These are phyloP conservation scores for Acanthaster planci DNA, from an alignment of 35 echinoderm and acorn worm species.

Conservation along the genomic window DNA sequence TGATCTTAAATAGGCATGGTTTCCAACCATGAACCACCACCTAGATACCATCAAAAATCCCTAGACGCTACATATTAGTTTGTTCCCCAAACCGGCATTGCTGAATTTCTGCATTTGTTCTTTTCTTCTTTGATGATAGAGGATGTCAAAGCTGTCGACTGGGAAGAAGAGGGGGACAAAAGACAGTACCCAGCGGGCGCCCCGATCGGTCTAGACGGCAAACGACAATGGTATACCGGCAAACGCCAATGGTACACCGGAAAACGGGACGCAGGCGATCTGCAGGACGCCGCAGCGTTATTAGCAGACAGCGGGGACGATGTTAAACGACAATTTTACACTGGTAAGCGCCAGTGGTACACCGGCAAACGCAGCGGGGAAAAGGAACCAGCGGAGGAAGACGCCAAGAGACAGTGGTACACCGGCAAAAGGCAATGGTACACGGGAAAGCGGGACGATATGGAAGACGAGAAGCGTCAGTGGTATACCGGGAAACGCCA, in stretches of 20 bases:
- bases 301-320: constrained; percentile 20
- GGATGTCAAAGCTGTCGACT: background rate
- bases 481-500: constrained; percentile 21
- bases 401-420: constrained; percentile 23
- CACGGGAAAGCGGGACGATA: constrained; percentile 2
- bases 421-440: constrained; percentile 24
- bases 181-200: constrained; percentile 4
- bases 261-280: constrained; percentile 2
- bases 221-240: constrained; percentile 7
- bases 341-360: constrained; percentile 13
- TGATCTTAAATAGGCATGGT: no score
- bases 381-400: background rate
- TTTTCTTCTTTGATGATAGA: background rate
- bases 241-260: constrained; percentile 9
- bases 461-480: background rate
- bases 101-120: background rate
- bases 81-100: no score
- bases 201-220: constrained; percentile 8
- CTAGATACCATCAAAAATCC: no score
- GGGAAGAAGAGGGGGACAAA: background rate
- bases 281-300: background rate
- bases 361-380: constrained; percentile 4
- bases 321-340: background rate
- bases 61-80: no score
- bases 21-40: no score